phyloP scores from a whole-genome alignment of 2,888 invertebrate genomes.

The Cataglyphis cursor region DNA sequence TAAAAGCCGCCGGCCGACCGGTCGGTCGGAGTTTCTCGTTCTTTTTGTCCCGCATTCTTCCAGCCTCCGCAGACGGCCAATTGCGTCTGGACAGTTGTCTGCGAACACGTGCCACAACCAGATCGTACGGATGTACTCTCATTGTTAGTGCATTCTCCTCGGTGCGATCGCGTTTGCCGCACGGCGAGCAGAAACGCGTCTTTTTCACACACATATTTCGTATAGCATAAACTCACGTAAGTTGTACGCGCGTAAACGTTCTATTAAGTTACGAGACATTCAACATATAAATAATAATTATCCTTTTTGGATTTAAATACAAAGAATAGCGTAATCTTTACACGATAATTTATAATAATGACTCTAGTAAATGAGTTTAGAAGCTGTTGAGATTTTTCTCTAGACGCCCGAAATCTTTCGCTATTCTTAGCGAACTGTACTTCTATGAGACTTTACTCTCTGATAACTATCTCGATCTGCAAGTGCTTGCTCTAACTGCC shows the following conservation, averaged over 20 bases:
- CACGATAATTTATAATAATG: neutral
- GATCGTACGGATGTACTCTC: constrained; percentile 38
- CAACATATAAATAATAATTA: neutral
- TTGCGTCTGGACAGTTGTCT: constrained; percentile 49
- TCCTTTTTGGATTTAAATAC: neutral
- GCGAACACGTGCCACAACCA: constrained; percentile 36
- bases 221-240: neutral
- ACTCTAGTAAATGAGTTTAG: neutral
- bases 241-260: neutral
- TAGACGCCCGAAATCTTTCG: neutral
- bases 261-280: neutral
- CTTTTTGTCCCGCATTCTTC: constrained; percentile 38
- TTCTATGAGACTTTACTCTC: neutral
- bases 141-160: neutral
- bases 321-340: neutral
- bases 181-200: neutral
- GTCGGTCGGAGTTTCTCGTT: constrained; percentile 1
- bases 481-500: constrained; percentile 30
- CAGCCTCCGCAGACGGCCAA: constrained; percentile 42
- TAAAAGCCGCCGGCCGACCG: constrained; percentile 2
- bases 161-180: neutral
- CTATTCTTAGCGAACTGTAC: neutral
- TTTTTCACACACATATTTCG: neutral
- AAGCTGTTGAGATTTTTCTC: neutral
- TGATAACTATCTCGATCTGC: constrained; percentile 44